A percentile compares a stretch with the other conserved stretches of the same genome.
Conservation (phyloP, 1,140 invertebrate genomes). For the Mercenaria mercenaria region DNA sequence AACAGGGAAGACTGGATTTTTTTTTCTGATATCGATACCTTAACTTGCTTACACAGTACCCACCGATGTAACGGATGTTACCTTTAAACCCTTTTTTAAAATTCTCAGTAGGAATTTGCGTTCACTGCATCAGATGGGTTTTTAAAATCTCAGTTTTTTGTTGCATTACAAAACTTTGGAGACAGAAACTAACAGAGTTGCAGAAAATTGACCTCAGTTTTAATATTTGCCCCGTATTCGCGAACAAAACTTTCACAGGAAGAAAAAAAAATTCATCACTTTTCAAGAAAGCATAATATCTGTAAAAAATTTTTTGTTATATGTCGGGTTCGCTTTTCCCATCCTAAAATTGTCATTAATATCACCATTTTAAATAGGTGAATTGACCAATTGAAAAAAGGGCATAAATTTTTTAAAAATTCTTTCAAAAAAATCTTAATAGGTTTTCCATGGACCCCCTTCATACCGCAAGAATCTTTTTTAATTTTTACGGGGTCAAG, state of each 20-base stretch:
- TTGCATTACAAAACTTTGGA: neutral
- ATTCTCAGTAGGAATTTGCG: neutral
- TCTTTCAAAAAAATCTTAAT: neutral
- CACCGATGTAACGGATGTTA: neutral
- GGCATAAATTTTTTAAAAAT: neutral
- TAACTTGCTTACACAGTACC: neutral
- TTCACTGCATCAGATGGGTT: neutral
- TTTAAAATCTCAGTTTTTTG: neutral
- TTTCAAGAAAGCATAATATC: neutral
- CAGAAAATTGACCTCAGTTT: neutral
- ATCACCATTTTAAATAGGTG: neutral
- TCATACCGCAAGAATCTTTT: neutral
- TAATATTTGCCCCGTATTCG: neutral
- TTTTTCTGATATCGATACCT: too few species aligned
- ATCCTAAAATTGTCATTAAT: neutral
- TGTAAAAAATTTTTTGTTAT: too few species aligned
- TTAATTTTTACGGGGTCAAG: neutral
- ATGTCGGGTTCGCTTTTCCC: too few species aligned
- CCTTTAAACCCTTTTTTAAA: neutral
- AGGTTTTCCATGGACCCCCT: neutral
- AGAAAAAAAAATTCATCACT: neutral
- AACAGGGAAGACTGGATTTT: neutral
- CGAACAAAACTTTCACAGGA: neutral
- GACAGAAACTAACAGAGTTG: neutral
- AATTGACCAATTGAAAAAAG: neutral